Evolutionary conservation across 2,888 invertebrate species (phyloP).

Genomic region (Sthenelais limicola): DNA sequence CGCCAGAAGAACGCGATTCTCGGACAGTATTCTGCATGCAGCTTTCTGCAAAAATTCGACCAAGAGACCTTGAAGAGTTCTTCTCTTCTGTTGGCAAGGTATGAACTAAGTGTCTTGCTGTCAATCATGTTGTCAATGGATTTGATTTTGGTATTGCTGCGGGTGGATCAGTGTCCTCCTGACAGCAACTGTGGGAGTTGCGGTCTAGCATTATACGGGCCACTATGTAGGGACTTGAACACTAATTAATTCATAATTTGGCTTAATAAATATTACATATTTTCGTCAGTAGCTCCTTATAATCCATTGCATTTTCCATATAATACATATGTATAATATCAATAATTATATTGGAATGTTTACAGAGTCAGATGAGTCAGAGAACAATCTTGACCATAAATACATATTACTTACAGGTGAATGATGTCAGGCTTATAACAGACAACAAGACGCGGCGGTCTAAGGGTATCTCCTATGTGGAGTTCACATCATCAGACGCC

Average conservation of each 20-base stretch:
- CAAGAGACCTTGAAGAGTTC: slow-evolving; percentile 96
- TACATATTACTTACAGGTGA: slow-evolving; percentile 77
- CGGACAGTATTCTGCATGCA: slow-evolving; percentile 99
- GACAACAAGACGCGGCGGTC: slow-evolving; percentile 99
- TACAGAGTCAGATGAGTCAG: too few relatives aligned
- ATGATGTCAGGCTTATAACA: slow-evolving; percentile 97
- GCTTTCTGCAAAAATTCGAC: slow-evolving; percentile 92
- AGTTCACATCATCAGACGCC: slow-evolving; percentile 97
- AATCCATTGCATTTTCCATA: too few relatives aligned
- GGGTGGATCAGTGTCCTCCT: too few relatives aligned
- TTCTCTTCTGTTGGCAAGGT: slow-evolving; percentile 99
- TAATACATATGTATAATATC: too few relatives aligned
- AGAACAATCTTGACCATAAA: too few relatives aligned
- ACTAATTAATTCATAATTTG: too few relatives aligned
- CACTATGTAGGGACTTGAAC: too few relatives aligned
- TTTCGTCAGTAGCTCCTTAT: too few relatives aligned
- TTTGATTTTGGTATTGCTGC: too few relatives aligned
- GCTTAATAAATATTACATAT: too few relatives aligned
- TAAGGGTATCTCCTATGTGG: slow-evolving; percentile 99
- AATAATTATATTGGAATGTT: too few relatives aligned
- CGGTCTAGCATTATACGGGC: too few relatives aligned
- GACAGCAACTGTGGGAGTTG: slow-evolving; percentile 1
- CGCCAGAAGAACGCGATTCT: slow-evolving; percentile 98
- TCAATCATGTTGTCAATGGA: background rate
- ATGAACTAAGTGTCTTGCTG: slow-evolving; percentile 32